Percentiles rank a stretch among this genome's conserved stretches.
These are phyloP conservation scores for Arbacia lixula DNA, from an alignment of 53 echinoderm and acorn worm genomes.

Conservation along the genomic window DNA sequence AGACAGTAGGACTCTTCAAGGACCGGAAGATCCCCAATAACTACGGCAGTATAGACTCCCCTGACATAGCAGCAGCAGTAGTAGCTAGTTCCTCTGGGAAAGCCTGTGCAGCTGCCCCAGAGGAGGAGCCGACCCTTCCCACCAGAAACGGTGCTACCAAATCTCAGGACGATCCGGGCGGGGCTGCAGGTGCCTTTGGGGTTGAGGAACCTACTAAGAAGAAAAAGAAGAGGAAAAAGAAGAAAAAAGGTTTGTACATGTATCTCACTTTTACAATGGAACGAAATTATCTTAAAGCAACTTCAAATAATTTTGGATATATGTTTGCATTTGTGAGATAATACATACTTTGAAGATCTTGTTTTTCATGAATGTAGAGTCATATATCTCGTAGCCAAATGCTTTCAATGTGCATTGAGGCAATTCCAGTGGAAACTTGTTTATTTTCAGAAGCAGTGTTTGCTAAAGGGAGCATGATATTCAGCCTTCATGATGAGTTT, in stretches of 20 bases:
- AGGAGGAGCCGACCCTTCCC: conserved; percentile 29
- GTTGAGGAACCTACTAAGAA: conserved; percentile 39
- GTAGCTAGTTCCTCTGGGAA: background rate
- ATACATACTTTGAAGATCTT: too few relatives aligned
- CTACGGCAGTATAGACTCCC: conserved; percentile 38
- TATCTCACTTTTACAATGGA: too few relatives aligned
- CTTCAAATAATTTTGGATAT: too few relatives aligned
- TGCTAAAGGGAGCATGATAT: too few relatives aligned
- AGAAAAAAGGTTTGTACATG: conserved; percentile 42
- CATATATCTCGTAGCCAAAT: too few relatives aligned
- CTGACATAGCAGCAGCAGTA: background rate
- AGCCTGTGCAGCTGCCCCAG: conserved; percentile 21
- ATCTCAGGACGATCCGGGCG: background rate
- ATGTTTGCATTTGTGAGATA: too few relatives aligned
- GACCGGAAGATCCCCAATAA: background rate
- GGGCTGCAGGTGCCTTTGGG: background rate
- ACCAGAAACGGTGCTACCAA: conserved; percentile 23
- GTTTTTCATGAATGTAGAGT: too few relatives aligned
- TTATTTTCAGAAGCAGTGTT: too few relatives aligned
- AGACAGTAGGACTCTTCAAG: conserved; percentile 13
- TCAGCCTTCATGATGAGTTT: too few relatives aligned
- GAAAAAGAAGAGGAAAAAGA: conserved; percentile 53
- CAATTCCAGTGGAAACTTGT: too few relatives aligned
- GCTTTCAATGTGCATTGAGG: too few relatives aligned
- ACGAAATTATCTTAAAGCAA: too few relatives aligned